phyloP scores from a whole-genome alignment of 2,888 invertebrate genomes.

The Heteromurus nitidus region DNA sequence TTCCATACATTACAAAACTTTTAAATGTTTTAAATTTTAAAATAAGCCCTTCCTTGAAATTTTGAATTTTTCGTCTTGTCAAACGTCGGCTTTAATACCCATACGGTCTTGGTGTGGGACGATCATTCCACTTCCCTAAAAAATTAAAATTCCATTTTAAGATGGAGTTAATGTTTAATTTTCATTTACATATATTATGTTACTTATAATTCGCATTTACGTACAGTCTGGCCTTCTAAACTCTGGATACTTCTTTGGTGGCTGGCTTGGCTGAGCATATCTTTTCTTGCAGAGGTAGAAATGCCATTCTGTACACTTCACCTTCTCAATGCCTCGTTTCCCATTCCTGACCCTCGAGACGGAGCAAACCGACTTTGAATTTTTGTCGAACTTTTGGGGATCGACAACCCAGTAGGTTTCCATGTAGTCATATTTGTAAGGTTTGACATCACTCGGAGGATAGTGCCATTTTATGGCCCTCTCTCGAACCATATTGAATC shows the following conservation, averaged over 20 bases:
- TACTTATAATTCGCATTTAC: too few species aligned
- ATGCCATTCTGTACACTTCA: constrained; percentile 33
- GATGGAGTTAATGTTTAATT: too few species aligned
- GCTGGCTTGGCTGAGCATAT: background rate
- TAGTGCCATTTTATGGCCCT: constrained; percentile 2
- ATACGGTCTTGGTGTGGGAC: background rate
- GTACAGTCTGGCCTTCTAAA: too few species aligned
- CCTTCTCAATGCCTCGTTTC: background rate
- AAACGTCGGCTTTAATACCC: too few species aligned
- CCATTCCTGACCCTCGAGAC: background rate
- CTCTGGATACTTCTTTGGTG: too few species aligned
- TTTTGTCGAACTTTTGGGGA: constrained; percentile 7
- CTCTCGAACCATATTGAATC: constrained; percentile 20
- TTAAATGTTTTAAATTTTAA: too few species aligned
- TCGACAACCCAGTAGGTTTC: constrained; percentile 49
- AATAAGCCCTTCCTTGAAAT: too few species aligned
- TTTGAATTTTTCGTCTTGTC: too few species aligned
- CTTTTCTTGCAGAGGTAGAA: constrained; percentile 41
- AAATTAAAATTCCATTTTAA: too few species aligned
- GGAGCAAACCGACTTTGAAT: background rate
- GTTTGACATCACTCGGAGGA: background rate
- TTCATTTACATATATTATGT: too few species aligned
- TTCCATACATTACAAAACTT: too few species aligned
- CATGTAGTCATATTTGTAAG: constrained; percentile 32
- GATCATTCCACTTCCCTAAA: background rate